Base-by-base conservation (phyloP, 2,888 invertebrate genomes). In the Hydrotaea cyrtoneurina region DNA sequence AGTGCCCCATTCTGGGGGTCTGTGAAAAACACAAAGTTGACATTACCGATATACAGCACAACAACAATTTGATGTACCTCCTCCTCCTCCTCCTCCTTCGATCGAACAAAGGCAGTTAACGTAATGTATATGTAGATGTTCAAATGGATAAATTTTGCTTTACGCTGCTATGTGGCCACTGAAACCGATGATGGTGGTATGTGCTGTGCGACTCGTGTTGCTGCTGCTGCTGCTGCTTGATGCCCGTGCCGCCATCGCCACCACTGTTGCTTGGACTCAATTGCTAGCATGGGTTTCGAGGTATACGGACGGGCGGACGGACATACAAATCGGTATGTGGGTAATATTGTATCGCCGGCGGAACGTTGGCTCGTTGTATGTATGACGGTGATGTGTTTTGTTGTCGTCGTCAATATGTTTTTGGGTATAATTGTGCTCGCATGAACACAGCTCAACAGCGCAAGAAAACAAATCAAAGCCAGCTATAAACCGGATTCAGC, bases 401-500 rank as follows among this genome's bases (percentile, higher is more conserved):
- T 31, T 31, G 31, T 31, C 7, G 31, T 31, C 3, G 59, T 59
- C 15, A 23, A 23, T 59, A 26, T 23, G 55, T 55, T 55, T 50
- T 55, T 55, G 19, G 23, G 26, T 59, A 59, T 59, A 59, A 66
- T 72, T 72, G 53, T 39, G 62, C 43, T 43, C 57, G 50, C 64
- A 76, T 62, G 21, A 66, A 79, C 31, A 55, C 21, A 66, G 78
- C 31, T 43, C 21, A 11, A 69, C 8, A 43, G 39, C 5, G 21
- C 66, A 66, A 46, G 31, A 39, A 66, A 39, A 66, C 10, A 19
- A 36, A 36, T 31, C 31, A 31, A 7, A 13, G 10, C 66, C n/a
- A 66, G 19, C 43, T 0, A 21, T 69, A 82, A 85, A 85, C 82
- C 85, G 79, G 85, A 43, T 75, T 78, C 64, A 71, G 69, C 64